phyloP scores from a whole-genome alignment of 2,888 invertebrate species.

The Podotricha telesiphe region DNA sequence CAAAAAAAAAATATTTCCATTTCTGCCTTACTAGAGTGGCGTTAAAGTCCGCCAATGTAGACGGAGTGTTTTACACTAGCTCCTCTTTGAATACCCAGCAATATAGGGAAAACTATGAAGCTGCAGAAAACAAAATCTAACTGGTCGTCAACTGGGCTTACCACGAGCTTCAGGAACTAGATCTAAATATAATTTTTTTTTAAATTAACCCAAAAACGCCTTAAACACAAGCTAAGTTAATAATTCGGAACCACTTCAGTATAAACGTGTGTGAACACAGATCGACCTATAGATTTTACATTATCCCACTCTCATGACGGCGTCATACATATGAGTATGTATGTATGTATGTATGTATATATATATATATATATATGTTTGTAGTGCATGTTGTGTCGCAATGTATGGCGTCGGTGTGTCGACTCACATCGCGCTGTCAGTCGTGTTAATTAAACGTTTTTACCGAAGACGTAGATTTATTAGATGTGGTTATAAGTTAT shows the following conservation, averaged over 20 bases:
- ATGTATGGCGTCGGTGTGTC: slow-evolving; percentile 54
- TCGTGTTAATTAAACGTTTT: slow-evolving; percentile 81
- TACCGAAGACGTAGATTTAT: slow-evolving; percentile 48
- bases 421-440: slow-evolving; percentile 72
- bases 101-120: no score
- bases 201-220: background rate
- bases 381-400: slow-evolving; percentile 43
- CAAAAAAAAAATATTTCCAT: no score
- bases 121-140: no score
- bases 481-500: slow-evolving; percentile 58
- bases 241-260: background rate
- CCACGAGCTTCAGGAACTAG: no score
- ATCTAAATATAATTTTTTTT: no score
- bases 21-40: no score
- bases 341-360: background rate
- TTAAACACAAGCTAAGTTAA: background rate
- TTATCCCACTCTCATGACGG: slow-evolving; percentile 36
- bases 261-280: slow-evolving; percentile 8
- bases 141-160: no score
- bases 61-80: no score
- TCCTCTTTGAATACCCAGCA: no score
- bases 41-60: no score
- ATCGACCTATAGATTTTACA: slow-evolving; percentile 34
- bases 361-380: slow-evolving; percentile 10
- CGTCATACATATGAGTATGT: background rate